phyloP scores from a whole-genome alignment of 1,140 invertebrate species.

The Lerema accius region DNA sequence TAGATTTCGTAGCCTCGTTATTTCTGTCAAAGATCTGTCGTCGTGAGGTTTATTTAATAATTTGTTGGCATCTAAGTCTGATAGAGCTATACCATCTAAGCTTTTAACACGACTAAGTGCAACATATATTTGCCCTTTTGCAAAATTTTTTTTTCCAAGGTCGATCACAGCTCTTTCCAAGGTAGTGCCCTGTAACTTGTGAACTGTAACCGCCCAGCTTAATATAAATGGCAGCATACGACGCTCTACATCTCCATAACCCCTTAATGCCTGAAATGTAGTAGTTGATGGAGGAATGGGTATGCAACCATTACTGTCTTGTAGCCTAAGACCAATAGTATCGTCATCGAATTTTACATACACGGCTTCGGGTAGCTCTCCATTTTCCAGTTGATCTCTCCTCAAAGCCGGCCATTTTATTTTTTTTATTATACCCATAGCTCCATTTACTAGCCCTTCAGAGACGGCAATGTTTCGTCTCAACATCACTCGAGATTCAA shows the following conservation, averaged over 20 bases:
- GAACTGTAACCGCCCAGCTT: slow-evolving; percentile 59
- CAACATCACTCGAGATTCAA: slow-evolving; percentile 40
- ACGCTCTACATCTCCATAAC: slow-evolving; percentile 53
- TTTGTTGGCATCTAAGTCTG: slow-evolving; percentile 40
- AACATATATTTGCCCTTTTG: no score
- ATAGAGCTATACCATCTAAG: slow-evolving; percentile 38
- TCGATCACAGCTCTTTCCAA: slow-evolving; percentile 59
- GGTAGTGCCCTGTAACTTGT: slow-evolving; percentile 65
- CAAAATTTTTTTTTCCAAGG: slow-evolving; percentile 49
- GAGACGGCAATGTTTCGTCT: slow-evolving; percentile 40
- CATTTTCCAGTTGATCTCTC: slow-evolving; percentile 41
- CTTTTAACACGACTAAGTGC: slow-evolving; percentile 34
- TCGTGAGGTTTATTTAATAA: slow-evolving; percentile 41
- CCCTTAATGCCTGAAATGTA: slow-evolving; percentile 40
- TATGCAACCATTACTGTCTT: slow-evolving; percentile 43
- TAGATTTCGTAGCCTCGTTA: slow-evolving; percentile 34
- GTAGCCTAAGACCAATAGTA: slow-evolving; percentile 36
- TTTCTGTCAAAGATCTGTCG: slow-evolving; percentile 34
- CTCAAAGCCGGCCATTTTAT: slow-evolving; percentile 42
- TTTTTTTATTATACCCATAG: slow-evolving; percentile 43
- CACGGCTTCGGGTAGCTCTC: slow-evolving; percentile 39
- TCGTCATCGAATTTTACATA: slow-evolving; percentile 46
- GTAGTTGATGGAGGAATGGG: slow-evolving; percentile 26
- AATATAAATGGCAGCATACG: slow-evolving; percentile 63
- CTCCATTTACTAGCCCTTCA: slow-evolving; percentile 45